These are phyloP conservation scores for Cyprinus carpio DNA, from an alignment of 2,113 vertebrate species.

Conservation along the genomic window DNA sequence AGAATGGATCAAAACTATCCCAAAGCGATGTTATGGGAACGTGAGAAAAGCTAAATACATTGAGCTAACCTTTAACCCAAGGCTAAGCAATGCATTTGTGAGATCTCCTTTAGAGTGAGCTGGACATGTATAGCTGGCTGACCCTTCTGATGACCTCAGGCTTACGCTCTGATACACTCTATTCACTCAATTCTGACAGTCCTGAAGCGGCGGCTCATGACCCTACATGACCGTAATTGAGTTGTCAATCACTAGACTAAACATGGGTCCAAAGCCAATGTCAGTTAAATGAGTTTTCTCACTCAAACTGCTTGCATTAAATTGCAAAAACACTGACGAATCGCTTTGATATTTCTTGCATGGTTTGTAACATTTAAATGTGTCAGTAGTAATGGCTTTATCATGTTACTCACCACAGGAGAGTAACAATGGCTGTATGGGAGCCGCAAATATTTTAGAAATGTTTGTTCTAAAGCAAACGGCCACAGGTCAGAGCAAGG, in stretches of 20 bases:
- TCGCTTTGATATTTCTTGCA: background rate
- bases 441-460: background rate
- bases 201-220: constrained; percentile 31
- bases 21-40: constrained; percentile 9
- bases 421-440: background rate
- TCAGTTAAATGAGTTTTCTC: background rate
- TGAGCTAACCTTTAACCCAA: constrained; percentile 48
- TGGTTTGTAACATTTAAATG: background rate
- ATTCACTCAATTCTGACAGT: constrained; percentile 31
- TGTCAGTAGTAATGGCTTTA: background rate
- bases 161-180: constrained; percentile 50
- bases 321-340: background rate
- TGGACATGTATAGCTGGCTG: constrained; percentile 24
- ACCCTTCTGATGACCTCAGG: constrained; percentile 33
- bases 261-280: constrained; percentile 35
- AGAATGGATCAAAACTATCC: constrained; percentile 30
- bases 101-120: constrained; percentile 44
- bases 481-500: constrained; percentile 16
- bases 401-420: background rate
- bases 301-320: background rate
- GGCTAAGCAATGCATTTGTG: constrained; percentile 30
- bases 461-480: constrained; percentile 7
- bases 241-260: constrained; percentile 45
- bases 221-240: constrained; percentile 35
- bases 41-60: constrained; percentile 69